Percentiles rank a stretch among this genome's conserved stretches.
phyloP scores from a whole-genome alignment of 1,140 invertebrate species.

The Lepidurus packardi region DNA sequence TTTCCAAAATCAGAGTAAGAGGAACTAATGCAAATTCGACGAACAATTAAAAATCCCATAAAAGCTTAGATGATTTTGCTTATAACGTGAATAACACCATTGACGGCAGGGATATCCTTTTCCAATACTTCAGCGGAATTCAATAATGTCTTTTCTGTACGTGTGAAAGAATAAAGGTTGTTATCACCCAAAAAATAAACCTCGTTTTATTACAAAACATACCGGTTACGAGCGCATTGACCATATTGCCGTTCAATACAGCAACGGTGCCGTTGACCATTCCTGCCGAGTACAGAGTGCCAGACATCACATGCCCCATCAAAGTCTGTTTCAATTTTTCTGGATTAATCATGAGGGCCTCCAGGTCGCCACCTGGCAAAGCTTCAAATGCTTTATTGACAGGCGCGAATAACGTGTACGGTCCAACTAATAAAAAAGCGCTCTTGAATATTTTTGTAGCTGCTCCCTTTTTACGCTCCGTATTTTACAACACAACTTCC shows the following conservation, averaged over 20 bases:
- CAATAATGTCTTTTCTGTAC: slow-evolving; percentile 24
- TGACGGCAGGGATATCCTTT: slow-evolving; percentile 25
- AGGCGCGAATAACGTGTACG: slow-evolving; percentile 78
- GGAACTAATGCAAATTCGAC: background rate
- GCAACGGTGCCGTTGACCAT: slow-evolving; percentile 45
- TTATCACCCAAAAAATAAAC: background rate
- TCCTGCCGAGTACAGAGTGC: slow-evolving; percentile 70
- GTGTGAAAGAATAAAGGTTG: background rate
- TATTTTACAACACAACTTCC: slow-evolving; percentile 58
- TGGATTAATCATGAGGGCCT: slow-evolving; percentile 53
- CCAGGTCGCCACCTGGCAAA: slow-evolving; percentile 55
- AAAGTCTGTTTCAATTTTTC: slow-evolving; percentile 65
- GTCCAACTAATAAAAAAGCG: slow-evolving; percentile 37
- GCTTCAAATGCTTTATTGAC: slow-evolving; percentile 68
- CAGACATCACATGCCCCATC: slow-evolving; percentile 68
- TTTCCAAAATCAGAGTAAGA: background rate
- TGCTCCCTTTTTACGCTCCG: background rate
- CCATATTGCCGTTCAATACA: slow-evolving; percentile 24
- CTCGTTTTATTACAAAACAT: background rate
- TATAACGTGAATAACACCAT: slow-evolving; percentile 33
- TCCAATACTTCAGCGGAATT: slow-evolving; percentile 27
- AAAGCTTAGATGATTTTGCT: slow-evolving; percentile 27
- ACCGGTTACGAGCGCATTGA: slow-evolving; percentile 16
- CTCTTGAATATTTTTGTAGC: background rate
- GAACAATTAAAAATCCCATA: background rate